Conservation (phyloP, 2,113 vertebrate species). For the Caloenas nicobarica region DNA sequence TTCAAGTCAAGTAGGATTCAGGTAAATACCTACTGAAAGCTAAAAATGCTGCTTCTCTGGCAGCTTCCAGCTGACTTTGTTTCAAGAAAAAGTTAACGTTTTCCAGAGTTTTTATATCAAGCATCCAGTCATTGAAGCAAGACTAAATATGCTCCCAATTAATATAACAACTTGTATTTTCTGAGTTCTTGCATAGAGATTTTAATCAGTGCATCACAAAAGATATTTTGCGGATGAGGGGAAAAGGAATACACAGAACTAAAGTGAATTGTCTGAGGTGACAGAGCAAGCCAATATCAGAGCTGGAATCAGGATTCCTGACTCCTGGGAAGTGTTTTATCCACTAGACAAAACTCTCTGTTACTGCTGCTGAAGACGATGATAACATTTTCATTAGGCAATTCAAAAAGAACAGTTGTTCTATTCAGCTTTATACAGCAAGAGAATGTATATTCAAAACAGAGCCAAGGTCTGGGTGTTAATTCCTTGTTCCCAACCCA, state of each 20-base stretch:
- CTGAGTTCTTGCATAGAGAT: not conserved
- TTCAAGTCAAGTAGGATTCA: not conserved
- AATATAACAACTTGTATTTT: not conserved
- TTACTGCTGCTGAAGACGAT: constrained; percentile 10
- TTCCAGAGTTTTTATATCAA: not conserved
- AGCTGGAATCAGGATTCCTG: not conserved
- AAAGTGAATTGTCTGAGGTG: not conserved
- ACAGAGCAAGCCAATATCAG: not conserved
- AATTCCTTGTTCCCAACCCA: not conserved
- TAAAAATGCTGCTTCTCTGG: not conserved
- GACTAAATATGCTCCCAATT: not conserved
- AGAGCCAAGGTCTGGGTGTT: not conserved
- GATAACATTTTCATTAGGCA: not conserved
- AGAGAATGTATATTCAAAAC: not conserved
- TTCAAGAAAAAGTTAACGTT: not conserved
- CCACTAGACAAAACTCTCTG: not conserved
- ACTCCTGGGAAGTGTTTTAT: not conserved
- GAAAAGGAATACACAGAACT: not conserved
- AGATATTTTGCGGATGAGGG: not conserved
- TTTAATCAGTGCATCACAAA: not conserved
- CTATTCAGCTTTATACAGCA: not conserved
- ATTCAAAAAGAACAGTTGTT: constrained; percentile 14
- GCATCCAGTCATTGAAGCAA: not conserved
- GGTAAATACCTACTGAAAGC: not conserved
- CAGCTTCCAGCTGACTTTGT: not conserved